A percentile compares a stretch with the other conserved stretches of the same genome.
phyloP scores from a whole-genome alignment of 2,888 invertebrate species.

The Therioaphis trifolii region DNA sequence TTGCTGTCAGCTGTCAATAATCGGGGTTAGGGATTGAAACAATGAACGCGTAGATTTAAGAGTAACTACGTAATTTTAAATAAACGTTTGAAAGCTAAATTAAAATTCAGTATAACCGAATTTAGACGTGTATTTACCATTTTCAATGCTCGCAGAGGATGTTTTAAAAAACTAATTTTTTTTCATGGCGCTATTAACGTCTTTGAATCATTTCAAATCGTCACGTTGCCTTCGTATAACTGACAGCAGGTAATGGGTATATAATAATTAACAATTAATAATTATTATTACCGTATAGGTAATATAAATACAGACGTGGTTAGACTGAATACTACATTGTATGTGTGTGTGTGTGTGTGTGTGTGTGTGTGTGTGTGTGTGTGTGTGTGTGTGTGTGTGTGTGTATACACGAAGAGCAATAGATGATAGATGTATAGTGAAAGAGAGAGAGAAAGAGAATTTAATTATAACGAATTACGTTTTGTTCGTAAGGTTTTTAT shows the following conservation, averaged over 20 bases:
- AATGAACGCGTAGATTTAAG: too few species aligned
- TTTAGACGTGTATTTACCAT: not conserved
- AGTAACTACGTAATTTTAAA: too few species aligned
- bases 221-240: not conserved
- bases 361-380: too few species aligned
- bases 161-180: conserved; percentile 36
- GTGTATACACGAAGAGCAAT: conserved; percentile 1
- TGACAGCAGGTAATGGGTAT: not conserved
- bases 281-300: conserved; percentile 1
- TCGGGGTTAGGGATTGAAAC: too few species aligned
- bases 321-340: not conserved
- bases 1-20: too few species aligned
- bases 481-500: conserved; percentile 27
- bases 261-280: conserved; percentile 44
- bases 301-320: conserved; percentile 13
- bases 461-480: conserved; percentile 62
- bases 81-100: too few species aligned
- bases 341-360: not conserved
- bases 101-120: not conserved
- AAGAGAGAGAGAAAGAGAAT: conserved; percentile 12
- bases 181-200: not conserved
- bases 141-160: not conserved
- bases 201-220: conserved; percentile 38
- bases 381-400: too few species aligned
- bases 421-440: not conserved